These are phyloP conservation scores for Phalacrocorax carbo DNA, from an alignment of 2,113 vertebrate species.

Conservation along the genomic window DNA sequence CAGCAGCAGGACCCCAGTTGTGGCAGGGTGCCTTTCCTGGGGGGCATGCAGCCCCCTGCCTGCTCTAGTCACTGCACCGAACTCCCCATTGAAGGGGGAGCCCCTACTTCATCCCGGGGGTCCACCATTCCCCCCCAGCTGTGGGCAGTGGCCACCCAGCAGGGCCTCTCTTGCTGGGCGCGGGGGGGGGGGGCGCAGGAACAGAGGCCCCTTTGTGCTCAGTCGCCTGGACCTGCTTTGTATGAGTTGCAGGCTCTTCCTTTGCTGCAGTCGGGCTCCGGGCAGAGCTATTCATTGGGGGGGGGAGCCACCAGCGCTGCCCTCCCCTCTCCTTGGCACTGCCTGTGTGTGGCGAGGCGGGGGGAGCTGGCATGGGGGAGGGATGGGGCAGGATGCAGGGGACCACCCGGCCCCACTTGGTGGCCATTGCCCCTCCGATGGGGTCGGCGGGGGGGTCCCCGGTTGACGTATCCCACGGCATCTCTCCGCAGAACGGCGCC, in stretches of 20 bases:
- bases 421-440: not conserved
- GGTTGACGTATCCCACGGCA: not conserved
- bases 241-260: slow-evolving; percentile 71
- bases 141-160: slow-evolving; percentile 1
- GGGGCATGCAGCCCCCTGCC: rapidly evolving
- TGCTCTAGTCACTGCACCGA: not conserved
- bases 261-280: slow-evolving; percentile 50
- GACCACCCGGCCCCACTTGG: not conserved
- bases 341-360: not conserved
- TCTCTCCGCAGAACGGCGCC: slow-evolving; percentile 89
- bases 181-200: not conserved
- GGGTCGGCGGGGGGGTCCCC: not conserved
- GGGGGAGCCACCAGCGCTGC: not conserved
- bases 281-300: slow-evolving; percentile 45
- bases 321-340: slow-evolving; percentile 40
- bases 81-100: not conserved
- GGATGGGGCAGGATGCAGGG: not conserved
- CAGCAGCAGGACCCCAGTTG: not conserved
- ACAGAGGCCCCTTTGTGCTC: slow-evolving; percentile 79
- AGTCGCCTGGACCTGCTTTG: slow-evolving; percentile 69
- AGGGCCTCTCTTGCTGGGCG: not conserved
- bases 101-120: not conserved
- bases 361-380: not conserved
- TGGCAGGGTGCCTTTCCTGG: not conserved
- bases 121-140: not conserved